Conservation (phyloP, 2,888 invertebrate genomes). For the Plagodis dolabraria region DNA sequence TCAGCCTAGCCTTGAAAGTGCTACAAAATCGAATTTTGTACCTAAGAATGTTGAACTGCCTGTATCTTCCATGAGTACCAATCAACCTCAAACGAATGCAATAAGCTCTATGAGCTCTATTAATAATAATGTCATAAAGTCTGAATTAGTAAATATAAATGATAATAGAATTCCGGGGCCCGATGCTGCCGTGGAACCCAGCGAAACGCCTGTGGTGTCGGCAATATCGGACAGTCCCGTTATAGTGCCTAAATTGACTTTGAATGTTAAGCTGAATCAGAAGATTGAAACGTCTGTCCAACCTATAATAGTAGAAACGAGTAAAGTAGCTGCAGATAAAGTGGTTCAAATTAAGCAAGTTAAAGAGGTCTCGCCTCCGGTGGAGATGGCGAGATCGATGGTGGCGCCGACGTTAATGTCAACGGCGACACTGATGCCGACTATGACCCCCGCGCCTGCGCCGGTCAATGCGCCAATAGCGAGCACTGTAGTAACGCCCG, state of each 20-base stretch:
- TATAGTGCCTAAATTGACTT: conserved; percentile 84
- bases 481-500: conserved; percentile 33
- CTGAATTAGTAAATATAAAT: conserved; percentile 74
- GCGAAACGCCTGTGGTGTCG: conserved; percentile 87
- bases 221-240: conserved; percentile 89
- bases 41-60: conserved; percentile 63
- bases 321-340: conserved; percentile 58
- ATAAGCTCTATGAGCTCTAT: conserved; percentile 69
- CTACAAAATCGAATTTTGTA: conserved; percentile 60
- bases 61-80: conserved; percentile 56
- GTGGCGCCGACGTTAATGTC: conserved; percentile 13
- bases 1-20: conserved; percentile 65
- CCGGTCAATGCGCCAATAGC: conserved; percentile 4
- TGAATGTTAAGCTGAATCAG: conserved; percentile 69
- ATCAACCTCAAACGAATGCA: conserved; percentile 69
- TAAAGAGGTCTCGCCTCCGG: conserved; percentile 6
- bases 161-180: conserved; percentile 72
- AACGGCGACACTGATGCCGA: conserved; percentile 13
- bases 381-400: conserved; percentile 5
- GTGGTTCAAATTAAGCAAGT: conserved; percentile 55
- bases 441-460: neutral
- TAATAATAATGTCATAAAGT: conserved; percentile 77
- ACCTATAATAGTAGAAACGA: conserved; percentile 68
- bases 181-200: conserved; percentile 66
- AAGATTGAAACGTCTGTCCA: conserved; percentile 67